These are phyloP conservation scores for Drosophila nr. fundita DNA, from an alignment of 2,888 invertebrate species.

Conservation along the genomic window DNA sequence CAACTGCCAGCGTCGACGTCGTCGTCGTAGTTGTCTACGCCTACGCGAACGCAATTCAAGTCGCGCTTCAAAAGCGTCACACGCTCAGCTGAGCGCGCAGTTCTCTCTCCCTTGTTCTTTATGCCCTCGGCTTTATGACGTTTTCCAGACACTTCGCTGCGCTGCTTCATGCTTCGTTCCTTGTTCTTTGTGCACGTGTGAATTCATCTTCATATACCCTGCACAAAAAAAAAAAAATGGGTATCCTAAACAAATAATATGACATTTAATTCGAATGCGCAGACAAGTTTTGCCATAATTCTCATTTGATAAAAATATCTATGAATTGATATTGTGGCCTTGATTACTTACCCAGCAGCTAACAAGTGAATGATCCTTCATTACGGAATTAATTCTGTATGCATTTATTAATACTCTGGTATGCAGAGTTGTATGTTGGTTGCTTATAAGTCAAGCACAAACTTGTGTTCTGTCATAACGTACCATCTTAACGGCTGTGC, in stretches of 20 bases:
- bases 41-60: conserved; percentile 55
- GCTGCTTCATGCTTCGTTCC: conserved; percentile 35
- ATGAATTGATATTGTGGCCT: not conserved
- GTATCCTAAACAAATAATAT: not conserved
- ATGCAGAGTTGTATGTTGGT: not conserved
- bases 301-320: not conserved
- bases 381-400: not conserved
- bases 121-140: conserved; percentile 34
- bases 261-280: not conserved
- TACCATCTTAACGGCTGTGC: not conserved
- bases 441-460: not conserved
- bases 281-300: not conserved
- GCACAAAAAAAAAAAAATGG: not conserved
- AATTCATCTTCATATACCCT: conserved; percentile 34
- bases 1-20: conserved; percentile 28
- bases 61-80: conserved; percentile 66
- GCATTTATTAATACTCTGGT: not conserved
- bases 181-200: conserved; percentile 55
- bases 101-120: conserved; percentile 24
- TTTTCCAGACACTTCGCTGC: conserved; percentile 29
- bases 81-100: conserved; percentile 64
- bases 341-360: not conserved
- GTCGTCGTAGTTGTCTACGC: conserved; percentile 25
- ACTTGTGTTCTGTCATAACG: not conserved
- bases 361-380: not conserved